These are phyloP conservation scores for Glaucopsyche alexis DNA, from an alignment of 2,888 invertebrate species.

Conservation along the genomic window DNA sequence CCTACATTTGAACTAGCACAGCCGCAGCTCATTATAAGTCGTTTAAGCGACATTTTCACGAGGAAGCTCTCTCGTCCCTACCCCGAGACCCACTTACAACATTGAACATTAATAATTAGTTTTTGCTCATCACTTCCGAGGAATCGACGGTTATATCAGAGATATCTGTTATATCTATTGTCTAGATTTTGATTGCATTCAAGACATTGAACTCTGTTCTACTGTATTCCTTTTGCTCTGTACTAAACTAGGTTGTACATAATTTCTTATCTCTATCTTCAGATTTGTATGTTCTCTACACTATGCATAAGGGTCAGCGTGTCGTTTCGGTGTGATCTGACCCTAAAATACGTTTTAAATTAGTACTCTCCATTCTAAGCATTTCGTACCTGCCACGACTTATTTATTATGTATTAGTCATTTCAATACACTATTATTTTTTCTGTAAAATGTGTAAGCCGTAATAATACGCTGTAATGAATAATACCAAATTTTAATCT, in stretches of 20 bases:
- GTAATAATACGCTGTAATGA: no score
- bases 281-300: not conserved
- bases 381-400: no score
- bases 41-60: slow-evolving; percentile 3
- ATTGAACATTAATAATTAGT: not conserved
- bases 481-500: no score
- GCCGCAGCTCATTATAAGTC: slow-evolving; percentile 6
- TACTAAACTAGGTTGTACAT: not conserved
- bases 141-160: not conserved
- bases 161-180: no score
- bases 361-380: no score
- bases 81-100: not conserved
- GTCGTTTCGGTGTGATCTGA: no score
- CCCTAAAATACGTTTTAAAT: no score
- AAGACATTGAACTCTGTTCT: no score
- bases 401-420: no score
- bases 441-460: no score
- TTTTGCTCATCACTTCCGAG: not conserved
- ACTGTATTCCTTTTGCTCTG: not conserved
- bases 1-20: not conserved
- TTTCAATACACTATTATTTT: no score
- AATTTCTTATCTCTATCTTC: not conserved
- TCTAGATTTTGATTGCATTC: no score
- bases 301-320: not conserved
- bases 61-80: not conserved